Conservation (phyloP, 2,113 vertebrate genomes). For the Rhodinocichla rosea region DNA sequence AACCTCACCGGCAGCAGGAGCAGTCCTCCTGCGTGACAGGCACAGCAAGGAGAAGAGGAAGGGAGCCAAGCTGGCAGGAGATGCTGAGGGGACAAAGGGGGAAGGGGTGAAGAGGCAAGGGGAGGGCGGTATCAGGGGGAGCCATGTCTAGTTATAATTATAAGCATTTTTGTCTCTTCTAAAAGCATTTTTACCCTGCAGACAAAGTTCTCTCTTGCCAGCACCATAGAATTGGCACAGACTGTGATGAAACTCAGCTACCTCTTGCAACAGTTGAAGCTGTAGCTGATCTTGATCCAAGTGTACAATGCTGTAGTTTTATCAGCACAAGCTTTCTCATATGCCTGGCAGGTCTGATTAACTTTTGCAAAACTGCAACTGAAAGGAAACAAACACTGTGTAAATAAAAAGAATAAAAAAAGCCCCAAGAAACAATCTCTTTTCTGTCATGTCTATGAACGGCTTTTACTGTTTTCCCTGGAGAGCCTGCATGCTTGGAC, state of each 20-base stretch:
- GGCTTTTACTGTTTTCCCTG: slow-evolving; percentile 41
- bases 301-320: neutral
- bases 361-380: slow-evolving; percentile 1
- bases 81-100: neutral
- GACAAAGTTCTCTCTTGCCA: neutral
- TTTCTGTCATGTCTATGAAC: slow-evolving; percentile 27
- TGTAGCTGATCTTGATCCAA: neutral
- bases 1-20: rapidly evolving
- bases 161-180: neutral
- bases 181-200: neutral
- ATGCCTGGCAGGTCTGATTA: slow-evolving; percentile 6
- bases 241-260: neutral
- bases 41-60: neutral
- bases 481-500: slow-evolving; percentile 32
- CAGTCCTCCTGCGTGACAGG: rapidly evolving
- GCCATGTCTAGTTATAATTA: neutral
- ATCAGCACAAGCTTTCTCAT: neutral
- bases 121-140: neutral
- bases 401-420: neutral
- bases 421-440: neutral
- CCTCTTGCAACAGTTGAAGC: neutral
- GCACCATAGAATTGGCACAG: neutral
- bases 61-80: neutral
- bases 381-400: neutral
- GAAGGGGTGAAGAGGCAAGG: neutral